Evolutionary conservation across 2,888 invertebrate genomes (phyloP), one percentile per base, ranked within the genome.

Genomic region (Pollenia amentaria): DNA sequence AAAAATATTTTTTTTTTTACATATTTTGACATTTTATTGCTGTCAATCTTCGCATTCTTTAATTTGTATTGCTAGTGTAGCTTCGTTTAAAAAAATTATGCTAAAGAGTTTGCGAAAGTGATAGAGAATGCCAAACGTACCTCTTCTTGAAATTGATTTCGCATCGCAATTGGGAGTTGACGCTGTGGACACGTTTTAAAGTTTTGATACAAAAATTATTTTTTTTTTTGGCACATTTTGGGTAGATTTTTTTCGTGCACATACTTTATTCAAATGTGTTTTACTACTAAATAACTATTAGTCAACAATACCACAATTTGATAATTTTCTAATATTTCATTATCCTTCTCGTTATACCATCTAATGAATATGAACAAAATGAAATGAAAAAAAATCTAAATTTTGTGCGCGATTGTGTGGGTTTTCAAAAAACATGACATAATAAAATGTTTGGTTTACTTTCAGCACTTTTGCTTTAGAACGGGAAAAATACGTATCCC

Each of bases 381-480:
- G 38, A 67, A 42, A 21, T 4, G 6, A 72, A 55, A 21, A n/a
- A 40, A 60, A 38, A 60, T 62, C 40, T 16, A n/a, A 40, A 62
- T 3, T 42, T 57, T 16, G 55, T 42, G n/a, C n/a, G 14, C 6
- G n/a, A 2, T 11, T 57, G 21, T 55, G 18, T 29, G 38, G 0
- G 6, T 38, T 57, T 57, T 7, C 14, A 38, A 29, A 29, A 38
- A 57, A 44, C 42, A 64, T 64, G 64, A 64, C 64, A 42, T 44
- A 42, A 64, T 44, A 44, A 44, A 64, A 21, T 64, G 64, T 14
- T 21, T 18, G 14, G 29, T 57, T 57, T 57, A 6, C 29, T 29
- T 3, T 29, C 6, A 6, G 55, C 55, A 55, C 55, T 21, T 57
- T 10, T 7, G 8, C 14, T 29, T 14, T 9, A 38, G 57, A 78